Percentiles rank a stretch among this genome's conserved stretches.
These are phyloP conservation scores for Sinella curviseta DNA, from an alignment of 1,140 invertebrate species.

Conservation along the genomic window DNA sequence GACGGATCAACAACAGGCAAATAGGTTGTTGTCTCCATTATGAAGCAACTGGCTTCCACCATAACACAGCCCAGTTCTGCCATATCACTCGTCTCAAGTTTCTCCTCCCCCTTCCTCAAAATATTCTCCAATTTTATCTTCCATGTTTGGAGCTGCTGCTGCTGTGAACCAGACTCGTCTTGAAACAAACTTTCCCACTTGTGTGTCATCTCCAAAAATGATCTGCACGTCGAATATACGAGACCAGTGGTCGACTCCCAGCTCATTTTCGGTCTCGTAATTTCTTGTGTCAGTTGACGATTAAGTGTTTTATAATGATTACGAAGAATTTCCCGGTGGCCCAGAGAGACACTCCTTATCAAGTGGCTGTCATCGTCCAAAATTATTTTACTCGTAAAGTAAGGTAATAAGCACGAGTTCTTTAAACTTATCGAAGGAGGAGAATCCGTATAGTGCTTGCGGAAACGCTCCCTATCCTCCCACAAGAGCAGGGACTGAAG, in stretches of 20 bases:
- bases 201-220: background rate
- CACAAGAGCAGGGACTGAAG: slow-evolving; percentile 12
- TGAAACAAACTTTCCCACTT: background rate
- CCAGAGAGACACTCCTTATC: slow-evolving; percentile 27
- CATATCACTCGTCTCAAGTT: background rate
- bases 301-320: slow-evolving; percentile 23
- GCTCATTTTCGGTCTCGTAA: background rate
- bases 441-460: slow-evolving; percentile 27
- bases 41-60: background rate
- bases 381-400: slow-evolving; percentile 35
- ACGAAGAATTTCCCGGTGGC: slow-evolving; percentile 18
- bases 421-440: slow-evolving; percentile 1
- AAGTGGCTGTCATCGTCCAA: slow-evolving; percentile 19
- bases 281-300: slow-evolving; percentile 23
- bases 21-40: slow-evolving; percentile 26
- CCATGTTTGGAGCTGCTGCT: background rate
- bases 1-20: slow-evolving; percentile 46
- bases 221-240: background rate
- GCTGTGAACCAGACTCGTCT: background rate
- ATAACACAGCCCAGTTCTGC: slow-evolving; percentile 27
- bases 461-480: slow-evolving; percentile 42
- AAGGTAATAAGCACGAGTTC: slow-evolving; percentile 30
- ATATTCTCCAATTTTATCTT: background rate
- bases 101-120: background rate
- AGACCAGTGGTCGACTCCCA: background rate